Base-by-base conservation (phyloP, 1,140 invertebrate genomes). In the Cotesia vestalis region DNA sequence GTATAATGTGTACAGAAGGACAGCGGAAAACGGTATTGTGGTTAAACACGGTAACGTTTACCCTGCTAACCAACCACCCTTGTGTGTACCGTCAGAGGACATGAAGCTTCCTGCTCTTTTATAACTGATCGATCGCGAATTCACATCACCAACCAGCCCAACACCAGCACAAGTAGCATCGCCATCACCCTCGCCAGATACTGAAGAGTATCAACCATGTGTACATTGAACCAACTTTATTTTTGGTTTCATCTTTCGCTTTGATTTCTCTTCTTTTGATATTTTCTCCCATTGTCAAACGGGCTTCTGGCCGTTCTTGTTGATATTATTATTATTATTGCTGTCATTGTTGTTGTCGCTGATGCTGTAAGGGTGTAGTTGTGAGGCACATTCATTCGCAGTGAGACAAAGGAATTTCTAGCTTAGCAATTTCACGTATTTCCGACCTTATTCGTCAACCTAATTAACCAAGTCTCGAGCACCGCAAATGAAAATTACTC, bases 11-110 rank as follows among this genome's bases (percentile, higher is more conserved):
- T 71, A 63, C 60, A 63, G 17, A 71, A 60, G 59, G 51, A 63
- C 69, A 60, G 11, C 17, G 36, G 51, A 5, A 35, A 17, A 6
- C 34, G 66, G 53, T 72, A 72, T 64, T 61, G 71, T 72, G 63
- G 71, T 63, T 67, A 66, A 66, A 72, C 71, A 72, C 60, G 69
- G 63, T 59, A 38, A 66, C 71, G 55, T 72, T 72, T 72, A 67
- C 63, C 46, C 63, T 72, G 63, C 71, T 72, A 66, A 66, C 63
- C 71, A 57, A 72, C 71, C 62, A 72, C n/a, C 53, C 53, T 34
- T 35, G 20, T 61, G 68, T 69, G 55, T 59, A 60, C 55, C 11
- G 40, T 38, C 12, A n/a, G 35, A 68, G 46, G 20, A 67, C 51
- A 53, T 34, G 27, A 53, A 35, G 17, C 12, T 35, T 51, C 66